These are phyloP conservation scores for Pogonognathellus flavescens DNA, from an alignment of 1,140 invertebrate species.

Conservation along the genomic window DNA sequence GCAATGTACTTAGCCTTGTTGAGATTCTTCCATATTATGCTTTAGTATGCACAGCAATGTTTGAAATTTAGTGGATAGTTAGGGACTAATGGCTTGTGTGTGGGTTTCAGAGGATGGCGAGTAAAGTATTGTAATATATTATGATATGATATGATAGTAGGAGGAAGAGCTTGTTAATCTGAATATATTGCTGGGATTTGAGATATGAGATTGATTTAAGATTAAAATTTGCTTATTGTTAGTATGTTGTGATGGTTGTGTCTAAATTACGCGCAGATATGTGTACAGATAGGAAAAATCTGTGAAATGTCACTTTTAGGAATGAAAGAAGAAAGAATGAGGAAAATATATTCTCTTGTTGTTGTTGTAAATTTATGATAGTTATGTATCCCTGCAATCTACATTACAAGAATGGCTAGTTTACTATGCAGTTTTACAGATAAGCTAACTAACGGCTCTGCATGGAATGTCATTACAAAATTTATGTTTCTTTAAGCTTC, in stretches of 20 bases:
- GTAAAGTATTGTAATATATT: too few relatives aligned
- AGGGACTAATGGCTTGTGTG: too few relatives aligned
- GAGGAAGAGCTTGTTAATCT: neutral
- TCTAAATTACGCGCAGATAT: neutral
- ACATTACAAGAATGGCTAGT: neutral
- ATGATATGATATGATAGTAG: neutral
- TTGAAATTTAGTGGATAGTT: too few relatives aligned
- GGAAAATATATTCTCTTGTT: conserved; percentile 11
- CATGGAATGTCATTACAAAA: neutral
- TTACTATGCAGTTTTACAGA: neutral
- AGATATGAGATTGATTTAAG: conserved; percentile 1
- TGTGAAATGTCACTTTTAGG: conserved; percentile 22
- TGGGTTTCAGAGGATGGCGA: too few relatives aligned
- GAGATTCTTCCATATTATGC: too few relatives aligned
- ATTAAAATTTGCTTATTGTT: neutral
- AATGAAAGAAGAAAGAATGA: neutral
- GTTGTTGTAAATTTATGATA: neutral
- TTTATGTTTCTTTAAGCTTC: neutral
- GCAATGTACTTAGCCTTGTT: too few relatives aligned
- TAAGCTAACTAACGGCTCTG: conserved; percentile 23
- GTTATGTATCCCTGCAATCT: neutral
- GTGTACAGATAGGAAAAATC: neutral
- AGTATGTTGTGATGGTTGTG: neutral
- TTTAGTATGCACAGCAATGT: too few relatives aligned
- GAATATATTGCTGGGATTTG: neutral